A percentile compares a stretch with the other conserved stretches of the same genome.
Evolutionary conservation across 1,140 invertebrate genomes (phyloP).

Genomic region (Panulirus ornatus): DNA sequence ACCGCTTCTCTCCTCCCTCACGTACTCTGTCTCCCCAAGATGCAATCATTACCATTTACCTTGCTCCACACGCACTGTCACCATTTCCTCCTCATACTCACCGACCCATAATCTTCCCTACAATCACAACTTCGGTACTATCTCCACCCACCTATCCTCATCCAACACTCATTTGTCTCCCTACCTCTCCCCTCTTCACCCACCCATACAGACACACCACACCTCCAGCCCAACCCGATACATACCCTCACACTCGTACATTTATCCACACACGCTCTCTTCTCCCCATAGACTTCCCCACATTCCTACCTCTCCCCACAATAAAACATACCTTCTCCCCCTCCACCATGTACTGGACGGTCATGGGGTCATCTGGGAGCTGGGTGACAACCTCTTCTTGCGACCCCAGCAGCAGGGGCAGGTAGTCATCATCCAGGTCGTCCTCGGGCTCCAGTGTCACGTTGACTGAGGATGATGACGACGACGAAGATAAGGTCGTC

Average conservation of each 20-base stretch:
- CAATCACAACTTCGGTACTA: no score
- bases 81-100: no score
- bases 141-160: background rate
- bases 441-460: conserved; percentile 29
- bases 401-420: conserved; percentile 6
- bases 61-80: no score
- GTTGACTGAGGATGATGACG: conserved; percentile 33
- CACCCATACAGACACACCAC: background rate
- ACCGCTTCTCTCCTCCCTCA: no score
- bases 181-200: background rate
- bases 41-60: no score
- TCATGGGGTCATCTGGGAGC: conserved; percentile 43
- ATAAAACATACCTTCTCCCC: conserved; percentile 40
- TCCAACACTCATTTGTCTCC: background rate
- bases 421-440: background rate
- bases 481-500: conserved; percentile 31
- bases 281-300: background rate
- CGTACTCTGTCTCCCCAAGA: no score
- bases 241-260: background rate
- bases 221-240: background rate
- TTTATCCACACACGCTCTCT: background rate
- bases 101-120: no score
- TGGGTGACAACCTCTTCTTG: conserved; percentile 40
- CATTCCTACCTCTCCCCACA: background rate
- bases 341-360: conserved; percentile 58